Conservation (phyloP, 2,888 invertebrate genomes). For the Hyppa rectilinea region DNA sequence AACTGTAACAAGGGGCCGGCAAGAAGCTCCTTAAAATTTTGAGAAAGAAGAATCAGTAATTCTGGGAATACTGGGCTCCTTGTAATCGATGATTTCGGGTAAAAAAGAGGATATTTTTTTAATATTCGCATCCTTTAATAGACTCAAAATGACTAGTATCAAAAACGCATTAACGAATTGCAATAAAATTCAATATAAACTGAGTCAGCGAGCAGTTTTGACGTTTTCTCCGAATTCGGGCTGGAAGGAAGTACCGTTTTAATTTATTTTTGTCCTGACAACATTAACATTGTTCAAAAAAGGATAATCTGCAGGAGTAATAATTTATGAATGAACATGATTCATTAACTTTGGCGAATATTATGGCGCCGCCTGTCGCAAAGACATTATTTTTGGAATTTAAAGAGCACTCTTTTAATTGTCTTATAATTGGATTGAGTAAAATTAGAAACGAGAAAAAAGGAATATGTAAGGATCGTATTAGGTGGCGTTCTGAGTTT, state of each 20-base stretch:
- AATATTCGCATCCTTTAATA: neutral
- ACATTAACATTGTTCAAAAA: conserved; percentile 40
- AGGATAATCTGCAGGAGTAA: conserved; percentile 35
- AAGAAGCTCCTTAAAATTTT: neutral
- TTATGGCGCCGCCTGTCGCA: neutral
- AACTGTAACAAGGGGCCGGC: conserved; percentile 2
- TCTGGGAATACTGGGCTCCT: neutral
- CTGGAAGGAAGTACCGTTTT: conserved; percentile 53
- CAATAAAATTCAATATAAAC: conserved; percentile 36
- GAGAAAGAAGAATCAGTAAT: conserved; percentile 2
- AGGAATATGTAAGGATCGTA: neutral
- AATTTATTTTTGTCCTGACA: conserved; percentile 50
- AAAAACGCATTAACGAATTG: conserved; percentile 31
- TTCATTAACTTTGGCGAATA: conserved; percentile 31
- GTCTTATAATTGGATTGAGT: neutral
- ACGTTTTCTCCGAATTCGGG: conserved; percentile 47
- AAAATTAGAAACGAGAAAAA: neutral
- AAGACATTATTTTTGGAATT: conserved; percentile 21
- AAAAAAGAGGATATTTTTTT: neutral
- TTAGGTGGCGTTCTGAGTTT: neutral
- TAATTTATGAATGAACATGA: conserved; percentile 52
- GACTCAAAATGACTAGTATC: conserved; percentile 14
- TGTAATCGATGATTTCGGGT: neutral
- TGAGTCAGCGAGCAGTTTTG: conserved; percentile 54
- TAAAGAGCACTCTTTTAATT: neutral